phyloP scores from a whole-genome alignment of 2,797 vertebrate genomes.

The Erithacus rubecula region DNA sequence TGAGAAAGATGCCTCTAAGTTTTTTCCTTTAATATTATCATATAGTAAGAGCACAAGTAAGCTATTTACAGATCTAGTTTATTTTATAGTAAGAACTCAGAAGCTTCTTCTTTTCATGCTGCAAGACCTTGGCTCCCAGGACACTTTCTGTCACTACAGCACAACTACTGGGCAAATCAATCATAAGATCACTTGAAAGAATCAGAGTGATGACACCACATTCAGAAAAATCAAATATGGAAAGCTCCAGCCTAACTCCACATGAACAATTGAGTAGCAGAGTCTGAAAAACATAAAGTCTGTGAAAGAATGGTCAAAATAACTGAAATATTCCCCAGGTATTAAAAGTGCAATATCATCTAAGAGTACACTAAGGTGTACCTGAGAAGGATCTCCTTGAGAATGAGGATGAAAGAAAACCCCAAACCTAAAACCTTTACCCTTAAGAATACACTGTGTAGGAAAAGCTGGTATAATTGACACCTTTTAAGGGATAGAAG shows the following conservation, averaged over 20 bases:
- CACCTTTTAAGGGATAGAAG: neutral
- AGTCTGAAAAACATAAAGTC: neutral
- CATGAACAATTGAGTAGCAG: neutral
- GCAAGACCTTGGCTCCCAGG: neutral
- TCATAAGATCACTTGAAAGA: neutral
- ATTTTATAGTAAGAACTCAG: neutral
- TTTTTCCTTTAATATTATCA: neutral
- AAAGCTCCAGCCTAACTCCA: neutral
- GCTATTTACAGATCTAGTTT: neutral
- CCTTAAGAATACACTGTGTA: neutral
- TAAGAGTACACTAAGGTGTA: neutral
- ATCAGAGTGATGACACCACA: neutral
- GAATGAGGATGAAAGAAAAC: neutral
- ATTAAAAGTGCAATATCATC: neutral
- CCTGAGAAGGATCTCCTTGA: neutral
- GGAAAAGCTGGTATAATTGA: neutral
- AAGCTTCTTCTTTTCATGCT: neutral
- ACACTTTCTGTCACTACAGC: neutral
- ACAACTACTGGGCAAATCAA: neutral
- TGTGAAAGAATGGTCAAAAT: neutral
- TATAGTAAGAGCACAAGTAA: neutral
- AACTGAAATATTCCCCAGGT: neutral
- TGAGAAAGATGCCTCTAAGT: neutral
- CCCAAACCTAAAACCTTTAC: neutral
- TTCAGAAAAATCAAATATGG: neutral